A percentile compares a stretch with the other conserved stretches of the same genome.
phyloP scores from a whole-genome alignment of 2,888 invertebrate species.

The Eupithecia exiguata region DNA sequence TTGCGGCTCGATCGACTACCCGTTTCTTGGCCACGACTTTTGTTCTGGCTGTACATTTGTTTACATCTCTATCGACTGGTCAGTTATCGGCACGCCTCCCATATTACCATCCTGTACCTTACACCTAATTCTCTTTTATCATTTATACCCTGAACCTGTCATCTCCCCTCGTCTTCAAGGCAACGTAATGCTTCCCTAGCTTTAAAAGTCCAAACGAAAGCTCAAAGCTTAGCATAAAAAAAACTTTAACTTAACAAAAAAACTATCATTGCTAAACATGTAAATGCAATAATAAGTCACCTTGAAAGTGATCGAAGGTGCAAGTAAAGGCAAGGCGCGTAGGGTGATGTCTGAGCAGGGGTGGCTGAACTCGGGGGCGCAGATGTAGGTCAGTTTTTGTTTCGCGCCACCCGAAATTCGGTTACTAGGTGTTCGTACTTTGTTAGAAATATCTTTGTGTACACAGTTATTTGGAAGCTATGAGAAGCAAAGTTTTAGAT shows the following conservation, averaged over 20 bases:
- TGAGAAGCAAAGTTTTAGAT: background rate
- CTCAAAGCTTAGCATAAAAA: background rate
- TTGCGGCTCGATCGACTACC: slow-evolving; percentile 74
- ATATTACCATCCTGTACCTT: background rate
- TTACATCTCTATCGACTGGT: slow-evolving; percentile 50
- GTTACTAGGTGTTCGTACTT: slow-evolving; percentile 72
- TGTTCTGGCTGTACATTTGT: slow-evolving; percentile 56
- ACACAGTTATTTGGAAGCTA: slow-evolving; percentile 50
- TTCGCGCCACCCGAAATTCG: slow-evolving; percentile 82
- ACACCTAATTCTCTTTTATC: background rate
- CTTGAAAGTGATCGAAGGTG: slow-evolving; percentile 72
- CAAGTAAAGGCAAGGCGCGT: slow-evolving; percentile 70
- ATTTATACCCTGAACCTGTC: background rate
- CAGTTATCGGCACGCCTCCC: slow-evolving; percentile 21
- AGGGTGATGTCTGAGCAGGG: slow-evolving; percentile 72
- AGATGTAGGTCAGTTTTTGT: slow-evolving; percentile 84
- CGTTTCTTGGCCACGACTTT: slow-evolving; percentile 57
- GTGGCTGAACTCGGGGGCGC: slow-evolving; percentile 82
- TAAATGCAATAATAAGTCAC: slow-evolving; percentile 50
- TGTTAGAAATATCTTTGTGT: slow-evolving; percentile 54
- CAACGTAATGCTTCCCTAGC: background rate
- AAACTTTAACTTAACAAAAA: background rate
- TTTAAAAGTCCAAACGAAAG: background rate
- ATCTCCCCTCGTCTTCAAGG: background rate
- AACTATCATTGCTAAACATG: background rate